Percentiles rank a stretch among this genome's conserved stretches.
Evolutionary conservation across 2,113 vertebrate genomes (phyloP).

Genomic region (Corvus cornix): DNA sequence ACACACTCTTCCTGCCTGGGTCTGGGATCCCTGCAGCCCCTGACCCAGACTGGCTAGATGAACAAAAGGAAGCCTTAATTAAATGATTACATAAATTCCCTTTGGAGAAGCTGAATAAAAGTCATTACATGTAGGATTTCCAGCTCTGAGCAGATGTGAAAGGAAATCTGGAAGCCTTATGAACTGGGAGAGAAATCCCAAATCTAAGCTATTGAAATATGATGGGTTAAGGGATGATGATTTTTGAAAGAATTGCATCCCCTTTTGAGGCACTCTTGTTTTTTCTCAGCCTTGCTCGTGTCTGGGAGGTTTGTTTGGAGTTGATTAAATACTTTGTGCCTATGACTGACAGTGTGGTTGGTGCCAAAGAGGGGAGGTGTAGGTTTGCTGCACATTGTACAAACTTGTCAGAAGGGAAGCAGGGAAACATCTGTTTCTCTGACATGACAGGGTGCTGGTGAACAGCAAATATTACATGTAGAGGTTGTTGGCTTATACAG

Average conservation of each 20-base stretch:
- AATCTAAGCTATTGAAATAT: background rate
- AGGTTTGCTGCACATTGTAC: background rate
- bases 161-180: conserved; percentile 12
- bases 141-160: background rate
- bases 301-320: conserved; percentile 14
- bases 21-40: conserved; percentile 49
- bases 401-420: background rate
- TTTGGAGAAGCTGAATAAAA: conserved; percentile 52
- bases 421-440: background rate
- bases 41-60: conserved; percentile 1
- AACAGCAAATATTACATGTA: background rate
- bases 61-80: conserved; percentile 54
- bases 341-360: background rate
- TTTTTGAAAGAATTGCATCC: conserved; percentile 10
- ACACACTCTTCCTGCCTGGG: background rate
- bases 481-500: background rate
- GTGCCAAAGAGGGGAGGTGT: background rate
- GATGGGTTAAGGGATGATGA: background rate
- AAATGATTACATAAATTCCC: conserved; percentile 64
- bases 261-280: background rate
- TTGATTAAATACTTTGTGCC: background rate
- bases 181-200: conserved; percentile 53
- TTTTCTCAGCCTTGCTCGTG: background rate
- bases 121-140: background rate
- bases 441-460: background rate